Percentiles rank a stretch among this genome's conserved stretches.
phyloP scores from a whole-genome alignment of 1,140 invertebrate genomes.

The Wasmannia auropunctata region DNA sequence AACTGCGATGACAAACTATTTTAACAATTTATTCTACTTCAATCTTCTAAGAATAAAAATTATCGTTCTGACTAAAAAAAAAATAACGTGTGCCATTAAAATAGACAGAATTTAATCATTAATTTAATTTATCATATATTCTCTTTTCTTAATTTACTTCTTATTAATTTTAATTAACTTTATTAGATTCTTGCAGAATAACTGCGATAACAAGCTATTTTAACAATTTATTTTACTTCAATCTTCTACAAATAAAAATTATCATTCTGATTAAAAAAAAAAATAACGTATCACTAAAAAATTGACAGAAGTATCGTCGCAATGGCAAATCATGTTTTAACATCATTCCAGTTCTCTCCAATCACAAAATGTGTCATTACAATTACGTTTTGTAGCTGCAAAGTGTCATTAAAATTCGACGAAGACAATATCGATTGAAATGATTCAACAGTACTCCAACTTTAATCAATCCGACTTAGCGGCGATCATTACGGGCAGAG shows the following conservation, averaged over 20 bases:
- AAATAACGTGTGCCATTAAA: too few relatives aligned
- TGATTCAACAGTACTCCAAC: conserved; percentile 19
- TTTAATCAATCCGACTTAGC: not conserved
- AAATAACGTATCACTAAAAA: conserved; percentile 22
- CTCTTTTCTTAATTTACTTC: not conserved
- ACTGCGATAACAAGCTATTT: not conserved
- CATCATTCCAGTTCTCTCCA: not conserved
- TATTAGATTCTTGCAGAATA: not conserved
- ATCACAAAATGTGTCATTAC: not conserved
- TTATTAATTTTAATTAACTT: not conserved
- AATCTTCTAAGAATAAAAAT: too few relatives aligned
- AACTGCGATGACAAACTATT: not conserved
- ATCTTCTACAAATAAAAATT: not conserved
- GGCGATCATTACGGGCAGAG: not conserved
- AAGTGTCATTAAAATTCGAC: not conserved
- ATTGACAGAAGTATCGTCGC: not conserved
- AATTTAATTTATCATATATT: not conserved
- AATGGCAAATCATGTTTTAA: not conserved
- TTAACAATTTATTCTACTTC: too few relatives aligned
- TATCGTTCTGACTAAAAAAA: too few relatives aligned
- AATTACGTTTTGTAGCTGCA: not conserved
- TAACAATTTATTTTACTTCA: not conserved
- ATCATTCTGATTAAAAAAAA: not conserved
- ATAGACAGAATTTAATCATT: not conserved
- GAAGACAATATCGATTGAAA: not conserved